Conservation (phyloP, 2,113 vertebrate genomes). For the Dasyurus viverrinus region DNA sequence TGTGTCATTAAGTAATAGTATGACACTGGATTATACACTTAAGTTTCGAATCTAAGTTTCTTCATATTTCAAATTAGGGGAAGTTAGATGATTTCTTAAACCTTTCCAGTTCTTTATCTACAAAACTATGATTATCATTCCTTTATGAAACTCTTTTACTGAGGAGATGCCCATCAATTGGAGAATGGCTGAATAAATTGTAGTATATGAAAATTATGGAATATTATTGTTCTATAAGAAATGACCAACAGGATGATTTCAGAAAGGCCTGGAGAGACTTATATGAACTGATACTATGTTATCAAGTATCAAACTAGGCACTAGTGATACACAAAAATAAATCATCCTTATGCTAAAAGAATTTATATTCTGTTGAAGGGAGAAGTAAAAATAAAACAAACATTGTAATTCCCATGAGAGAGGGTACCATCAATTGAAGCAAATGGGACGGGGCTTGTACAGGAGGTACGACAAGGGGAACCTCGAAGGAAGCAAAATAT, state of each 20-base stretch:
- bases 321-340: not conserved
- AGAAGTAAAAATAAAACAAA: not conserved
- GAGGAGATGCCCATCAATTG: no score
- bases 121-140: not conserved
- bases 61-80: not conserved
- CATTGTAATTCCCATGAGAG: not conserved
- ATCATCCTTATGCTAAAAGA: not conserved
- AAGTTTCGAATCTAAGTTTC: not conserved
- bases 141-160: not conserved
- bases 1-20: not conserved
- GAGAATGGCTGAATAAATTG: no score
- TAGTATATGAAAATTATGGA: no score
- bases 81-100: not conserved
- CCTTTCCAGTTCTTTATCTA: not conserved
- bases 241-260: no score
- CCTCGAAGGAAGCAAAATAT: not conserved
- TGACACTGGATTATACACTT: not conserved
- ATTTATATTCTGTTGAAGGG: not conserved
- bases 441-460: not conserved
- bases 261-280: no score
- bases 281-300: not conserved
- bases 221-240: no score
- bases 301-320: not conserved
- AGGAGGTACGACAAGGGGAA: not conserved
- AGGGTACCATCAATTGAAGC: not conserved